phyloP scores from a whole-genome alignment of 1,140 invertebrate species.

The Thaumetopoea pityocampa region DNA sequence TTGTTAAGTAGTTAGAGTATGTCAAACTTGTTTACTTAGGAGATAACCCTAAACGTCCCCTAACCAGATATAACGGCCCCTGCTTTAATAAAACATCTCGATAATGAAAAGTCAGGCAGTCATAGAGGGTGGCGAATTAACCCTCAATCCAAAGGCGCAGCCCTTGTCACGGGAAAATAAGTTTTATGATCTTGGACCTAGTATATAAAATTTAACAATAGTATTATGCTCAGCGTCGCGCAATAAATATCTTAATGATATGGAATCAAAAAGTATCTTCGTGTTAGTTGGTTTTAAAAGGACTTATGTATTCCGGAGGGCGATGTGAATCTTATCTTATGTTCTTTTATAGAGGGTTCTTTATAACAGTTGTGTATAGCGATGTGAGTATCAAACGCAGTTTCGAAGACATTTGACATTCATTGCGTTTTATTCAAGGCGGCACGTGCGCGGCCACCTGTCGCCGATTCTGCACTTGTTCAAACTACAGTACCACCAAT shows the following conservation, averaged over 20 bases:
- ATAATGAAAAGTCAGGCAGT: conserved; percentile 75
- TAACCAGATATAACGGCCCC: conserved; percentile 38
- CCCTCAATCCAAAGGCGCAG: conserved; percentile 34
- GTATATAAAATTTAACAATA: conserved; percentile 54
- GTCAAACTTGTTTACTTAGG: conserved; percentile 1
- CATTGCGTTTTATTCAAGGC: conserved; percentile 69
- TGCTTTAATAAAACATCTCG: conserved; percentile 75
- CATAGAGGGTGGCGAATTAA: conserved; percentile 67
- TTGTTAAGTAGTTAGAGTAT: neutral
- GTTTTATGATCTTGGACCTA: conserved; percentile 42
- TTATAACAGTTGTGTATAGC: conserved; percentile 17
- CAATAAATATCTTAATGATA: conserved; percentile 75
- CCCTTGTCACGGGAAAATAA: conserved; percentile 37
- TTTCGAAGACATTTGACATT: conserved; percentile 64
- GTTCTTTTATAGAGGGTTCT: conserved; percentile 24
- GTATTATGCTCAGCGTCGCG: conserved; percentile 31
- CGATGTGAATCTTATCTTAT: conserved; percentile 32
- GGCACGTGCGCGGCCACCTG: conserved; percentile 71
- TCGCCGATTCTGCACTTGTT: conserved; percentile 57
- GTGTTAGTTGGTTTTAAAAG: conserved; percentile 21
- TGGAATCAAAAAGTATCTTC: conserved; percentile 73
- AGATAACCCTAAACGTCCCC: conserved; percentile 56
- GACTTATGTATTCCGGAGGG: conserved; percentile 26
- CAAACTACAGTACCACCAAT: conserved; percentile 11
- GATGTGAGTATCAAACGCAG: conserved; percentile 28